Evolutionary conservation across 2,113 vertebrate genomes (phyloP).

Genomic region (Oplegnathus fasciatus): DNA sequence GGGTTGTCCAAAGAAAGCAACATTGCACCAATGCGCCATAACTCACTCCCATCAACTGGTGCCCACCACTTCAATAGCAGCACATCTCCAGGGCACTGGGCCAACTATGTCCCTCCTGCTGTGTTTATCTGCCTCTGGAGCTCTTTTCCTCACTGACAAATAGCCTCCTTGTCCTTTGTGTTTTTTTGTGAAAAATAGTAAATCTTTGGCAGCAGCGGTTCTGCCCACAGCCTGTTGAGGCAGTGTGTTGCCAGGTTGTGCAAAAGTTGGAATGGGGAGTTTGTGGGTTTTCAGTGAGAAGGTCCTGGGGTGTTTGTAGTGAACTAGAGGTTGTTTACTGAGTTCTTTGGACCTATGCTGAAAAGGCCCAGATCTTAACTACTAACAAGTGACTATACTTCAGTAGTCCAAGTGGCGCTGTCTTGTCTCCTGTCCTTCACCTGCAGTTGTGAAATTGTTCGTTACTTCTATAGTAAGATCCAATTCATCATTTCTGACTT

Average conservation of each 20-base stretch:
- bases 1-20: constrained; percentile 38
- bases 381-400: constrained; percentile 29
- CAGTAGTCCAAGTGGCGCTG: background rate
- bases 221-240: constrained; percentile 51
- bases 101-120: constrained; percentile 64
- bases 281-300: constrained; percentile 43
- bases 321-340: constrained; percentile 49
- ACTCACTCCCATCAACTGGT: constrained; percentile 47
- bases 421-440: constrained; percentile 5
- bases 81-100: constrained; percentile 67
- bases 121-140: constrained; percentile 52
- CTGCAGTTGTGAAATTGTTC: background rate
- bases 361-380: constrained; percentile 16
- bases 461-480: background rate
- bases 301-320: constrained; percentile 22
- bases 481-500: background rate
- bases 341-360: constrained; percentile 24
- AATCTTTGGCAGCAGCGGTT: constrained; percentile 60
- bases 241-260: constrained; percentile 72
- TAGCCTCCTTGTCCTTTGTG: constrained; percentile 71
- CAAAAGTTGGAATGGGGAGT: constrained; percentile 63
- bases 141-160: constrained; percentile 50
- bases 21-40: constrained; percentile 30
- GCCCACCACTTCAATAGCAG: constrained; percentile 39
- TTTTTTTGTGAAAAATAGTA: constrained; percentile 66